Evolutionary conservation across 2,113 vertebrate genomes (phyloP).

Genomic region (Syngnathus scovelli): DNA sequence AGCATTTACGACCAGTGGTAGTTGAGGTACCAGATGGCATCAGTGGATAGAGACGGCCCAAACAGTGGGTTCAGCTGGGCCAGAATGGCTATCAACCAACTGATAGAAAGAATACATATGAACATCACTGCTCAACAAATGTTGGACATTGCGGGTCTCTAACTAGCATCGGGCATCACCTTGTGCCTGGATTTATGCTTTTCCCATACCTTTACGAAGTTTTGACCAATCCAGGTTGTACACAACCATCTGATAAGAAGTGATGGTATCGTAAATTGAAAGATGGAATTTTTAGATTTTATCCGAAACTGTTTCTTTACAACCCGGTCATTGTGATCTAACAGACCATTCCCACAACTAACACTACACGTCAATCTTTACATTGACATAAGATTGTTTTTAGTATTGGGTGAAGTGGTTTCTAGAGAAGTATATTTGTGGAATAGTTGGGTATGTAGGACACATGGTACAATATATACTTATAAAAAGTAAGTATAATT

Average conservation of each 20-base stretch:
- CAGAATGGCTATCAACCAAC: slow-evolving; percentile 96
- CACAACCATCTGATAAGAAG: not conserved
- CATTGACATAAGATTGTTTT: not conserved
- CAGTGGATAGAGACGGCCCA: slow-evolving; percentile 81
- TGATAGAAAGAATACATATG: slow-evolving; percentile 46
- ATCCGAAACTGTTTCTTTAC: not conserved
- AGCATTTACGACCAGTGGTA: slow-evolving; percentile 79
- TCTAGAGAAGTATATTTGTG: not conserved
- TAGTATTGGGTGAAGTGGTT: not conserved
- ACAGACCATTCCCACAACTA: not conserved
- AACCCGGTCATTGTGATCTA: not conserved
- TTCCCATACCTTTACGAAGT: not conserved
- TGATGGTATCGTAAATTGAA: not conserved
- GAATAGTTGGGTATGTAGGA: not conserved
- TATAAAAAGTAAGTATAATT: not conserved
- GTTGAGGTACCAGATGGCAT: slow-evolving; percentile 85
- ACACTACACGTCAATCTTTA: not conserved
- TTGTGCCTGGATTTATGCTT: not conserved
- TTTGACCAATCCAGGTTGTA: not conserved
- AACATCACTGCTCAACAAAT: not conserved
- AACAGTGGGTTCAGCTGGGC: slow-evolving; percentile 94
- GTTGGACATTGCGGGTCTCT: too few species aligned
- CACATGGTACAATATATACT: not conserved
- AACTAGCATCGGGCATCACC: too few species aligned
- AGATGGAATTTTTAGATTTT: not conserved